phyloP scores from a whole-genome alignment of 2,888 invertebrate genomes.

The Exephanes ischioxanthus region DNA sequence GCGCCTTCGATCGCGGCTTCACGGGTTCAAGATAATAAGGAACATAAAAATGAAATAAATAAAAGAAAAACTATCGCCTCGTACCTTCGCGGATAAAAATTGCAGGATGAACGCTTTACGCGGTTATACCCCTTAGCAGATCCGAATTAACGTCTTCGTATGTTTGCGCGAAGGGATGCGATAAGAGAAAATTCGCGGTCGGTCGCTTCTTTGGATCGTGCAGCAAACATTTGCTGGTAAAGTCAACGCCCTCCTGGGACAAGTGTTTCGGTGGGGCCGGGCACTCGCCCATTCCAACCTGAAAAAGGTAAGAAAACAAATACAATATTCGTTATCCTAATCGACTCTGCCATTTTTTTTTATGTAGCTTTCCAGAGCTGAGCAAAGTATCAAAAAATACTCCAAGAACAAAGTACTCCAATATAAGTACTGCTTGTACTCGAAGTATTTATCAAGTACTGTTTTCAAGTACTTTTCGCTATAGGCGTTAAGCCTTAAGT shows the following conservation, averaged over 20 bases:
- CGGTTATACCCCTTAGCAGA: slow-evolving; percentile 69
- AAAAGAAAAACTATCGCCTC: slow-evolving; percentile 11
- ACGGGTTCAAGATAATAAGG: slow-evolving; percentile 13
- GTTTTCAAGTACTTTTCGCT: too few species aligned
- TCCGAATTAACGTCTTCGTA: slow-evolving; percentile 81
- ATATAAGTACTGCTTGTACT: too few species aligned
- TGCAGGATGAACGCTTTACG: slow-evolving; percentile 26
- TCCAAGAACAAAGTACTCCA: too few species aligned
- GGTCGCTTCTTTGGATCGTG: slow-evolving; percentile 92
- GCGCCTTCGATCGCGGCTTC: background rate
- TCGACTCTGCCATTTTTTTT: background rate
- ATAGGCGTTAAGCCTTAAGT: too few species aligned
- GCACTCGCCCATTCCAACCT: slow-evolving; percentile 96
- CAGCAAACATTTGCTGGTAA: slow-evolving; percentile 92
- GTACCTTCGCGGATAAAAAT: slow-evolving; percentile 2
- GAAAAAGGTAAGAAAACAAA: slow-evolving; percentile 85
- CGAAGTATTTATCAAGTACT: too few species aligned
- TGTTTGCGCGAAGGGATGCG: slow-evolving; percentile 90
- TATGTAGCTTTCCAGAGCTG: background rate
- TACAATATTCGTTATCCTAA: background rate
- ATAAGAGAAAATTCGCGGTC: slow-evolving; percentile 89
- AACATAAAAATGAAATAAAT: slow-evolving; percentile 14
- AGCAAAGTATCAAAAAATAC: too few species aligned
- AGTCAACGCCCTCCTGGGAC: slow-evolving; percentile 93
- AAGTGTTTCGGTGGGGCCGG: slow-evolving; percentile 91